These are phyloP conservation scores for Camponotus vicinus DNA, from an alignment of 1,140 invertebrate genomes.

Conservation along the genomic window DNA sequence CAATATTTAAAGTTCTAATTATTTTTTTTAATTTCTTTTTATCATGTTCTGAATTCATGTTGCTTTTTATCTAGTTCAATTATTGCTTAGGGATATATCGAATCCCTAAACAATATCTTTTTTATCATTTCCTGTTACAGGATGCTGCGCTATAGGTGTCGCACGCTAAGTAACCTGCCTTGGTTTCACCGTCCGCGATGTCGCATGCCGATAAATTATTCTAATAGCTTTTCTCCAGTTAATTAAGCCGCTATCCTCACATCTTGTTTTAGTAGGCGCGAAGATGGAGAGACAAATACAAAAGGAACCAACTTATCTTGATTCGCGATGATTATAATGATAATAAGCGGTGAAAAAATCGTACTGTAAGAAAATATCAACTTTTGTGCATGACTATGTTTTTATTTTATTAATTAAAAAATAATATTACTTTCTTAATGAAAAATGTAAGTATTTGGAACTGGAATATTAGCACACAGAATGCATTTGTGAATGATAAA, in stretches of 20 bases:
- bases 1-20: background rate
- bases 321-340: conserved; percentile 1
- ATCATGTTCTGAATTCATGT: conserved; percentile 7
- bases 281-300: conserved; percentile 20
- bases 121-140: background rate
- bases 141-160: conserved; percentile 42
- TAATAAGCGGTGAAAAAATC: background rate
- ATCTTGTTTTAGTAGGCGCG: conserved; percentile 29
- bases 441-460: conserved; percentile 1
- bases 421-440: conserved; percentile 7
- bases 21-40: conserved; percentile 10
- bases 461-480: background rate
- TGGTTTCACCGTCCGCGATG: conserved; percentile 53
- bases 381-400: background rate
- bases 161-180: conserved; percentile 46
- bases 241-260: conserved; percentile 62
- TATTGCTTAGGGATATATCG: conserved; percentile 61
- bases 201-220: conserved; percentile 68
- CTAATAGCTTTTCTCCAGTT: conserved; percentile 71
- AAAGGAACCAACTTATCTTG: conserved; percentile 23
- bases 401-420: conserved; percentile 42
- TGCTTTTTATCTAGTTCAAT: conserved; percentile 51
- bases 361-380: background rate
- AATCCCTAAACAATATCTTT: background rate
- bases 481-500: conserved; percentile 1